Conservation (phyloP, 2,113 vertebrate genomes). For the Larimichthys crocea region DNA sequence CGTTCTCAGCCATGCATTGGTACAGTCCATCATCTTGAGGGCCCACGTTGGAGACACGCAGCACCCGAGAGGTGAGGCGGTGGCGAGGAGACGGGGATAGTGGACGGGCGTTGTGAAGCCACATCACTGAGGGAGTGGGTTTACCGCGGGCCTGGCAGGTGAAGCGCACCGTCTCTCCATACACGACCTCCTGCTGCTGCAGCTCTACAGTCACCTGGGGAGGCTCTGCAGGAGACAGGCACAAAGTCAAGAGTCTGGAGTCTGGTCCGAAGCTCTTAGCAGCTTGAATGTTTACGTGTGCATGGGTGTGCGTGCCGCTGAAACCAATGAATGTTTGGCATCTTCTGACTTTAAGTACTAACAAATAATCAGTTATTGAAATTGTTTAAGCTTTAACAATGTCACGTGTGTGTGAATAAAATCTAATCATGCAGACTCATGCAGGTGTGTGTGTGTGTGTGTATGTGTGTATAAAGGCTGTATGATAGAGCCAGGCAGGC, state of each 20-base stretch:
- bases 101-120: slow-evolving; percentile 91
- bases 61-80: slow-evolving; percentile 79
- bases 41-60: slow-evolving; percentile 88
- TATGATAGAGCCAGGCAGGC: slow-evolving; percentile 47
- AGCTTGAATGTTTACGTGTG: neutral
- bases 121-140: slow-evolving; percentile 90
- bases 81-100: slow-evolving; percentile 87
- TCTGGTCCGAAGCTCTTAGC: neutral
- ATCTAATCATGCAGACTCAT: neutral
- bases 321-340: neutral
- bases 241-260: neutral
- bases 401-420: slow-evolving; percentile 8
- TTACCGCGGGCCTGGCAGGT: slow-evolving; percentile 93
- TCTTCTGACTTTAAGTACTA: neutral
- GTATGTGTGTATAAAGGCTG: neutral
- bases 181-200: slow-evolving; percentile 88
- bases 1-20: slow-evolving; percentile 97
- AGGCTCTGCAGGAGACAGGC: slow-evolving; percentile 85
- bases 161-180: slow-evolving; percentile 92
- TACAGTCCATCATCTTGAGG: slow-evolving; percentile 94
- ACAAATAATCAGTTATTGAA: neutral
- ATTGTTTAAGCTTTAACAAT: slow-evolving; percentile 3
- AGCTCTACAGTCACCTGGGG: slow-evolving; percentile 93
- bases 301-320: neutral
- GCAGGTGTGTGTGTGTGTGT: slow-evolving; percentile 14